Evolutionary conservation across 2,888 invertebrate genomes (phyloP).

Genomic region (Drosophila paucipuncta): DNA sequence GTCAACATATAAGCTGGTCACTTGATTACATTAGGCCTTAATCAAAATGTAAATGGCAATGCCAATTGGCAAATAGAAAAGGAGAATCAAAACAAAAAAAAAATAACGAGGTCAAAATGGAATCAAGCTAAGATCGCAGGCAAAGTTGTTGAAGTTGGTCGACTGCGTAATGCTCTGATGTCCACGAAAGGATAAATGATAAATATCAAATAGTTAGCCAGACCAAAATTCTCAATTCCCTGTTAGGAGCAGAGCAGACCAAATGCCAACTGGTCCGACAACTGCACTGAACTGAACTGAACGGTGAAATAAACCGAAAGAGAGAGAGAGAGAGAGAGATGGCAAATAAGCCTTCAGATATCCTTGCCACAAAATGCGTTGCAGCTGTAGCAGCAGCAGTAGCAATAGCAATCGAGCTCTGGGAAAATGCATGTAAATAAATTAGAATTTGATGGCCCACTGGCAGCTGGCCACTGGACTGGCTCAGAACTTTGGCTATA

Average conservation of each 20-base stretch:
- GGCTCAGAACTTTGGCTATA: slow-evolving; percentile 35
- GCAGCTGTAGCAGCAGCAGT: slow-evolving; percentile 28
- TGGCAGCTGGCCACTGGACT: slow-evolving; percentile 15
- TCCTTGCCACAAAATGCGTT: slow-evolving; percentile 53
- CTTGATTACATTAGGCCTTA: slow-evolving; percentile 60
- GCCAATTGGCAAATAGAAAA: slow-evolving; percentile 43
- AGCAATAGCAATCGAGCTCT: slow-evolving; percentile 15
- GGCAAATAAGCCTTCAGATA: slow-evolving; percentile 64
- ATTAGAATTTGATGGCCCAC: slow-evolving; percentile 65
- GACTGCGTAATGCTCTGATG: not conserved
- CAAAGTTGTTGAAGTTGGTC: not conserved
- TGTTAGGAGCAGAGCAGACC: not conserved
- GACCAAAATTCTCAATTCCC: not conserved
- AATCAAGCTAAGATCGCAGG: not conserved
- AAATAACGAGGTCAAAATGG: slow-evolving; percentile 4
- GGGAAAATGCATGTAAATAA: slow-evolving; percentile 72
- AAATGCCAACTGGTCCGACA: slow-evolving; percentile 54
- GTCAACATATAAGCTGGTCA: slow-evolving; percentile 34
- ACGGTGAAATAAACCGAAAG: not conserved
- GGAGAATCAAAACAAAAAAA: slow-evolving; percentile 14
- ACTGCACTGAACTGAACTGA: slow-evolving; percentile 15
- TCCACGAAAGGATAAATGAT: not conserved
- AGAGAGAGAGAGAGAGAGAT: slow-evolving; percentile 1
- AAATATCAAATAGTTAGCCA: not conserved
- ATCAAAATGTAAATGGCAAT: slow-evolving; percentile 73